phyloP scores from a whole-genome alignment of 2,888 invertebrate genomes.

The Drosophila heteroneura region DNA sequence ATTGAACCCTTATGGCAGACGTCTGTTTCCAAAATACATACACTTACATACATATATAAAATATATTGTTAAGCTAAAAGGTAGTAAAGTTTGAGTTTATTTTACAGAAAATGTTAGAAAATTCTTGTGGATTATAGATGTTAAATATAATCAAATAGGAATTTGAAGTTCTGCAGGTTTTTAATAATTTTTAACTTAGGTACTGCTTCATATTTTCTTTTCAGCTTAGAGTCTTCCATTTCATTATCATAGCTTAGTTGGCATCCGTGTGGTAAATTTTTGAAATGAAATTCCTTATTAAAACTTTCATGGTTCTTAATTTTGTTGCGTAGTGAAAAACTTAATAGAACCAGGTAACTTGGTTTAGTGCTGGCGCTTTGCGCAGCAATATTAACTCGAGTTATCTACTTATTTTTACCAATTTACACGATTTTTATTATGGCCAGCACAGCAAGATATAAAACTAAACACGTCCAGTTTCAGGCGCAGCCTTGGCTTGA shows the following conservation, averaged over 20 bases:
- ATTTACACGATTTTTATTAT: constrained; percentile 47
- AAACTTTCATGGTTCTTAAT: not conserved
- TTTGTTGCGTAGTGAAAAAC: not conserved
- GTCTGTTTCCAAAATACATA: not conserved
- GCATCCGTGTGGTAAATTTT: not conserved
- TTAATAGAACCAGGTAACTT: not conserved
- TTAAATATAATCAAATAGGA: not conserved
- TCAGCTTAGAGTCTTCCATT: not conserved
- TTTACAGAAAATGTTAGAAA: not conserved
- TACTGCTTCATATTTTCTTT: not conserved
- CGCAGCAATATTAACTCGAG: constrained; percentile 25
- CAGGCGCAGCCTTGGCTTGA: constrained; percentile 11
- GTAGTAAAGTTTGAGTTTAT: not conserved
- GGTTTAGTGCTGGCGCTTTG: not conserved
- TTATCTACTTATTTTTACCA: constrained; percentile 30
- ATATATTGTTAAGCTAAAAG: not conserved
- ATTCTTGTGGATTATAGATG: not conserved
- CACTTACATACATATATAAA: not conserved
- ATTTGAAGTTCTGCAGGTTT: not conserved
- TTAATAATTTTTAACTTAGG: not conserved
- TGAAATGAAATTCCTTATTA: not conserved
- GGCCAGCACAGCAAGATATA: constrained; percentile 32
- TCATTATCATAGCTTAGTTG: not conserved
- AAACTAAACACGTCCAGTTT: constrained; percentile 49
- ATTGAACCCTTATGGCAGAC: not conserved